Base-by-base conservation (phyloP, 2,797 vertebrate genomes). In the Ataeniobius toweri region DNA sequence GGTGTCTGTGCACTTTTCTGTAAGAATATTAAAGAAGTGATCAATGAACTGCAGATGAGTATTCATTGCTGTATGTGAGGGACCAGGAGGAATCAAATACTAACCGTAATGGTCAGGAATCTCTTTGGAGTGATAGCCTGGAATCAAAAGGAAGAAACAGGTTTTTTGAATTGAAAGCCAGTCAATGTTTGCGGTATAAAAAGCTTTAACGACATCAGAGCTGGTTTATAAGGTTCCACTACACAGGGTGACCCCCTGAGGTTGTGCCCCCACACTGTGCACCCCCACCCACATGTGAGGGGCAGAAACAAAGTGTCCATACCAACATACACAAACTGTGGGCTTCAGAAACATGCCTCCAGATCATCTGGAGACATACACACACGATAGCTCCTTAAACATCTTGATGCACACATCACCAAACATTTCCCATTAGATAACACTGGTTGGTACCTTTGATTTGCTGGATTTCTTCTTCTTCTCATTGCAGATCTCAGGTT, bases 41-140 rank as follows among this genome's bases (percentile, higher is more conserved):
- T 67, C 16, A 61, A 20, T 61, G n/a, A 36, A 6, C 61, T 1
- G 51, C 55, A 26, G 28, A 16, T 31, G 18, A 61, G 18, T 20
- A 18, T 28, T 28, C 10, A 55, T 44, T 7, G 26, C 5, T 22
- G 10, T 7, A 50, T n/a, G 2, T 39, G 51, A 73, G 12, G 51
- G 14, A 55, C 0, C 22, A 28, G 1, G 8, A n/a, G n/a, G 4
- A 6, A 16, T 0, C 71, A 75, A 41, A 63, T 22, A 94, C 98
- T 97, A 93, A 99, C 98, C 5, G 96, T 96, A 83, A 98, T 97
- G 73, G 97, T 95, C 16, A 99, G 94, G 80, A 99, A 96, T 92
- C 98, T 96, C 91, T 99, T 99, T 79, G 98, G 98, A 90, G 97
- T 99, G 83, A 99, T 98, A 74, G 96, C 96, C 98, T 99, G 77